phyloP scores from a whole-genome alignment of 1,140 invertebrate genomes.

The Conus betulinus region DNA sequence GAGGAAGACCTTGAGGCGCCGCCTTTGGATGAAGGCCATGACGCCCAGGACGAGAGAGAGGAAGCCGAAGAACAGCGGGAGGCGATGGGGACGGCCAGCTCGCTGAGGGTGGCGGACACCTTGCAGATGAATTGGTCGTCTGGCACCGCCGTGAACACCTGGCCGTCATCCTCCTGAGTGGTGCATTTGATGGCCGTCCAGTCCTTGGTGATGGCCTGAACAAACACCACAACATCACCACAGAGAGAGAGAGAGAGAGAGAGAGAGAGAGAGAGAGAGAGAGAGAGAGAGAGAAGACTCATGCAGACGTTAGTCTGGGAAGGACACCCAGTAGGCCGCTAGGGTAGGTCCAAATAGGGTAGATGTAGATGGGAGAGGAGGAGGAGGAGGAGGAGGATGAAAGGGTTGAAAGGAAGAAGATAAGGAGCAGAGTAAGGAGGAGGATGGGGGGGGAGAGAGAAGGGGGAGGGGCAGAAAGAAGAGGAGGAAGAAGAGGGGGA shows the following conservation, averaged over 20 bases:
- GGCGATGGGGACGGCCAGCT: conserved; percentile 45
- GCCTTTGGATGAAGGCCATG: conserved; percentile 45
- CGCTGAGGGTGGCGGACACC: not conserved
- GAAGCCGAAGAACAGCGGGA: conserved; percentile 39
- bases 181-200: conserved; percentile 50
- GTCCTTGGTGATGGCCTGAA: conserved; percentile 7
- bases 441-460: too few species aligned
- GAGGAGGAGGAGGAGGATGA: not conserved
- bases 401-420: too few species aligned
- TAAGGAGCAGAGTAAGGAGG: too few species aligned
- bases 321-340: not conserved
- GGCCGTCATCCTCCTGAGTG: conserved; percentile 48
- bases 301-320: too few species aligned
- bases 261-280: too few species aligned
- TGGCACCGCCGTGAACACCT: conserved; percentile 47
- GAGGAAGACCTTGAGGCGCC: conserved; percentile 57
- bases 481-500: not conserved
- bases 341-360: not conserved
- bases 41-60: conserved; percentile 38
- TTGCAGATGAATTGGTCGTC: conserved; percentile 57
- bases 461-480: too few species aligned
- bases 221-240: not conserved
- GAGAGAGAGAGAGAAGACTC: too few species aligned
- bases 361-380: not conserved
- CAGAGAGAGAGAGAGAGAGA: too few species aligned